These are phyloP conservation scores for Zosterops lateralis DNA, from an alignment of 2,113 vertebrate species.

Conservation along the genomic window DNA sequence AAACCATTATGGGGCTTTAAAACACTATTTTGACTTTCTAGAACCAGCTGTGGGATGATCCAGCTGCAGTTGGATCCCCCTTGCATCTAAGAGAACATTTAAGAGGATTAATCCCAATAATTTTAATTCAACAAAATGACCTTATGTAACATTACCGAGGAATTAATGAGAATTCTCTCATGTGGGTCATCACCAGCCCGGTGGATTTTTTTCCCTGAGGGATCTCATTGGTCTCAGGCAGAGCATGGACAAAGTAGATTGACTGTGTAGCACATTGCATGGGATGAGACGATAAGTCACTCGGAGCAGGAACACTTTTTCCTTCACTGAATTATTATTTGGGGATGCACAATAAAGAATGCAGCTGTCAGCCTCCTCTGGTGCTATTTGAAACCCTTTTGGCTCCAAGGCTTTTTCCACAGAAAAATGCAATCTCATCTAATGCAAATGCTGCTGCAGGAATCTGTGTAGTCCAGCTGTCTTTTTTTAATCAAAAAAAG, in stretches of 20 bases:
- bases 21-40: conserved; percentile 44
- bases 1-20: conserved; percentile 41
- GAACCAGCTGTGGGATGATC: conserved; percentile 22
- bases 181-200: not conserved
- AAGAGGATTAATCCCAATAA: conserved; percentile 66
- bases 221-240: not conserved
- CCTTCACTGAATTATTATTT: not conserved
- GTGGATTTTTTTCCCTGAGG: not conserved
- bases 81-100: conserved; percentile 45
- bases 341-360: not conserved
- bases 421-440: conserved; percentile 53
- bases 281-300: not conserved
- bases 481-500: not conserved
- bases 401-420: conserved; percentile 38
- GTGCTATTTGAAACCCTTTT: conserved; percentile 33
- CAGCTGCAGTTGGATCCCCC: conserved; percentile 4
- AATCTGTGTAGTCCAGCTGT: conserved; percentile 16
- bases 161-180: conserved; percentile 45
- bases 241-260: not conserved
- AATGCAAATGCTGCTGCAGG: conserved; percentile 38
- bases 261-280: not conserved
- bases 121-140: conserved; percentile 56
- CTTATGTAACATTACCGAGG: conserved; percentile 9
- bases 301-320: not conserved
- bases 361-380: conserved; percentile 23